Percentiles rank a stretch among this genome's conserved stretches.
Conservation (phyloP, 2,888 invertebrate genomes). For the Nomada fabriciana region DNA sequence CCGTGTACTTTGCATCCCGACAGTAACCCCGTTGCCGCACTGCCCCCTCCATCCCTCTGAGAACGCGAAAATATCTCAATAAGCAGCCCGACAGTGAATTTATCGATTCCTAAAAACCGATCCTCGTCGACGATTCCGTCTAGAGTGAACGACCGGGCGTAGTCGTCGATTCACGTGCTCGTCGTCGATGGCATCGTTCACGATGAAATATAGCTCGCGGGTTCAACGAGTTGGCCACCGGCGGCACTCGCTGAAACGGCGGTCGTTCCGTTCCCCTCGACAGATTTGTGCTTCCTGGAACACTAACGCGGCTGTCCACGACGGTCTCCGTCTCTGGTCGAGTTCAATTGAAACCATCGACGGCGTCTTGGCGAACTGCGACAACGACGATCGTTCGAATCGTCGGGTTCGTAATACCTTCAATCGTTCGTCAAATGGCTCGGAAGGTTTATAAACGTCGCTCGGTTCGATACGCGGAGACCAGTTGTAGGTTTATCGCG, state of each 20-base stretch:
- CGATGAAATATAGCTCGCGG: slow-evolving; percentile 12
- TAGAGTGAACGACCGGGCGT: slow-evolving; percentile 29
- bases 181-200: slow-evolving; percentile 48
- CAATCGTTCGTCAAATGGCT: slow-evolving; percentile 14
- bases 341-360: slow-evolving; percentile 78
- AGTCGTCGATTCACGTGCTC: slow-evolving; percentile 18
- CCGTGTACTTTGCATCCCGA: background rate
- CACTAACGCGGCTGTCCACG: slow-evolving; percentile 68
- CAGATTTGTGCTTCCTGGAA: slow-evolving; percentile 80
- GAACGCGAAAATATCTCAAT: slow-evolving; percentile 20
- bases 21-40: too few species aligned
- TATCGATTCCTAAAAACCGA: slow-evolving; percentile 37
- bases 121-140: slow-evolving; percentile 12
- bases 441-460: background rate
- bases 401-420: slow-evolving; percentile 39
- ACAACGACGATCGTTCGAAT: slow-evolving; percentile 61
- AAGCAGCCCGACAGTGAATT: background rate
- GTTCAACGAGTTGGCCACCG: slow-evolving; percentile 12
- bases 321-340: slow-evolving; percentile 47
- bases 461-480: background rate
- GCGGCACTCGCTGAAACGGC: slow-evolving; percentile 29
- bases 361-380: slow-evolving; percentile 67
- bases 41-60: background rate
- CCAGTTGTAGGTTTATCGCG: slow-evolving; percentile 6
- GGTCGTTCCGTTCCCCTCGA: slow-evolving; percentile 62